Evolutionary conservation across 2,797 vertebrate species (phyloP).

Genomic region (Bucorvus abyssinicus): DNA sequence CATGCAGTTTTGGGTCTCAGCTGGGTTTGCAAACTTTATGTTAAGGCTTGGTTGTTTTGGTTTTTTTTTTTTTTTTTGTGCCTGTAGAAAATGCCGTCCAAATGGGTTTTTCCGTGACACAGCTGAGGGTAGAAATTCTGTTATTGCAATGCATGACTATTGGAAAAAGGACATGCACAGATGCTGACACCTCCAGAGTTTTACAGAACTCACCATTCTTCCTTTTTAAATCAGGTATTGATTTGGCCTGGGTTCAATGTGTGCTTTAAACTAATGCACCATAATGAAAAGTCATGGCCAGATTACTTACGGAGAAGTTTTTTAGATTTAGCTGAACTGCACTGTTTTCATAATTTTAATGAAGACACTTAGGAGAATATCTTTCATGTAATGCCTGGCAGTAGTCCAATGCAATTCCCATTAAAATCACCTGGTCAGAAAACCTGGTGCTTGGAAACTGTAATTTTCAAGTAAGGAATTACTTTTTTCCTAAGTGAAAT

Average conservation of each 20-base stretch:
- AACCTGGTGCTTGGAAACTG: background rate
- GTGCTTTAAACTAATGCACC: slow-evolving; percentile 46
- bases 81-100: background rate
- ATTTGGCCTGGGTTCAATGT: slow-evolving; percentile 35
- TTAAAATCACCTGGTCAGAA: background rate
- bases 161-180: background rate
- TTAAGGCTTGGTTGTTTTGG: background rate
- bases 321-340: slow-evolving; percentile 31
- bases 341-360: slow-evolving; percentile 27
- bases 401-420: background rate
- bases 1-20: background rate
- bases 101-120: background rate
- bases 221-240: slow-evolving; percentile 30
- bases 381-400: background rate
- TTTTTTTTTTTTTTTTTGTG: background rate
- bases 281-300: slow-evolving; percentile 6
- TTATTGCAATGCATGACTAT: background rate
- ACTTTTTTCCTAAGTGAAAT: background rate
- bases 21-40: background rate
- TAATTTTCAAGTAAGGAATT: background rate
- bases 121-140: background rate
- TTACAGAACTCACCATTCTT: background rate
- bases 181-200: background rate
- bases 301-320: slow-evolving; percentile 16
- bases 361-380: slow-evolving; percentile 3